Base-by-base conservation (phyloP, 2,113 vertebrate genomes). In the Hemicordylus capensis region DNA sequence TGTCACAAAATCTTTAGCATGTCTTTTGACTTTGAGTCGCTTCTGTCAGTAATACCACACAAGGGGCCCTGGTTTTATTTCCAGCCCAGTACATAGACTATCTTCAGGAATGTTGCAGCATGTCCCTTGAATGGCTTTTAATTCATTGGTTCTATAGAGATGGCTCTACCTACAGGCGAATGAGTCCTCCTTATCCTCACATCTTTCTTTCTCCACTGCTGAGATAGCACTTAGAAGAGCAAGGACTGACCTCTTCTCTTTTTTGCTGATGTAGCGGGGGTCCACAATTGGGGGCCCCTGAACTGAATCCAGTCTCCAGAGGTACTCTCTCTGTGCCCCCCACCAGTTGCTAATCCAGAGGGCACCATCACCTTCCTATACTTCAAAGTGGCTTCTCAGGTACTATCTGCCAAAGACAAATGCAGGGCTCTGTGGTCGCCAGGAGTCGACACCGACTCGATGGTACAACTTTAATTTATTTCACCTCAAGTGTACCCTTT, bases 21-120 rank as follows among this genome's bases (percentile, higher is more conserved):
- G 8, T 0, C 70, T 5, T 81, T 86, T 78, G 48, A 48, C 85
- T 59, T 24, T 61, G 63, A 34, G 34, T 34, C 86, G 7, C 48
- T 86, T 90, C 85, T 89, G 44, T 85, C 83, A 85, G 0, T n/a
- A n/a, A n/a, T 84, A 80, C 56, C 59, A 63, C 24, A 24, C 67
- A 28, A 58, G n/a, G n/a, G n/a, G n/a, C 15, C 37, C 31, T 87
- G 44, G 42, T 54, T 42, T 39, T 73, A 81, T 58, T 39, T 59
- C 24, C 37, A 39, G 44, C 15, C 15, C n/a, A 85, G 15, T 66
- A 64, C 69, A 9, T 0, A 0, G 31, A 48, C 10, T 56, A 63
- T 26, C 1, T 66, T 0, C 8, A 24, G 48, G 61, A 87, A 48
- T 39, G 66, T 66, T 48, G 3, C 69, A 48, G 7, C 0, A 70